phyloP scores from a whole-genome alignment of 1,140 invertebrate genomes.

The Campoletis sonorensis region DNA sequence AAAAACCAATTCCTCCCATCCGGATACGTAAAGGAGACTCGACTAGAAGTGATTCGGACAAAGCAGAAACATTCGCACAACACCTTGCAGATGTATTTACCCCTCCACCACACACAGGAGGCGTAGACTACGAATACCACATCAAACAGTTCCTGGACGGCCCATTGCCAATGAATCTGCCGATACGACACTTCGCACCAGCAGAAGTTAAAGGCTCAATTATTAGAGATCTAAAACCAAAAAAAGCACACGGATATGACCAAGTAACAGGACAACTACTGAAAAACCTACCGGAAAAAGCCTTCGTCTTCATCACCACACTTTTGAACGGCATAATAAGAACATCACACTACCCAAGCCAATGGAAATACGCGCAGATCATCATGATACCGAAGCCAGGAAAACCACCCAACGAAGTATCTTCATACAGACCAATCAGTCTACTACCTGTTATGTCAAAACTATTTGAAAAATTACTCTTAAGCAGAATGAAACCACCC shows the following conservation, averaged over 20 bases:
- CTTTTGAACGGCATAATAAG: constrained; percentile 52
- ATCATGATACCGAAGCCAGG: constrained; percentile 54
- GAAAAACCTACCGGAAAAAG: constrained; percentile 57
- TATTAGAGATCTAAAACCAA: constrained; percentile 38
- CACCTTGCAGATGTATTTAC: constrained; percentile 43
- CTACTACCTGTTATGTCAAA: constrained; percentile 62
- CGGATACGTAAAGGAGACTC: constrained; percentile 48
- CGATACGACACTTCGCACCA: constrained; percentile 29
- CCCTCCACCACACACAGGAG: constrained; percentile 23
- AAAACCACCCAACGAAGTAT: constrained; percentile 57
- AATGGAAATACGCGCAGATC: not conserved
- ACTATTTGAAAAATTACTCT: constrained; percentile 61
- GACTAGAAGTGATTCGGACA: constrained; percentile 50
- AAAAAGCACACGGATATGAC: constrained; percentile 61
- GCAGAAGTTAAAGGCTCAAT: constrained; percentile 2
- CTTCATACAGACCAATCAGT: constrained; percentile 64
- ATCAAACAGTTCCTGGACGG: constrained; percentile 18
- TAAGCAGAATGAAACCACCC: constrained; percentile 58
- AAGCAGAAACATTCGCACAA: constrained; percentile 53
- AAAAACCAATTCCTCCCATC: constrained; percentile 40
- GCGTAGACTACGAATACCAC: constrained; percentile 13
- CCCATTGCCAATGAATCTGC: constrained; percentile 6
- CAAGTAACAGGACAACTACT: constrained; percentile 57
- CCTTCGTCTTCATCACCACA: constrained; percentile 44
- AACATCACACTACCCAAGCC: not conserved